Evolutionary conservation across 2,888 invertebrate genomes (phyloP).

Genomic region (Scaptomyza polygonia): DNA sequence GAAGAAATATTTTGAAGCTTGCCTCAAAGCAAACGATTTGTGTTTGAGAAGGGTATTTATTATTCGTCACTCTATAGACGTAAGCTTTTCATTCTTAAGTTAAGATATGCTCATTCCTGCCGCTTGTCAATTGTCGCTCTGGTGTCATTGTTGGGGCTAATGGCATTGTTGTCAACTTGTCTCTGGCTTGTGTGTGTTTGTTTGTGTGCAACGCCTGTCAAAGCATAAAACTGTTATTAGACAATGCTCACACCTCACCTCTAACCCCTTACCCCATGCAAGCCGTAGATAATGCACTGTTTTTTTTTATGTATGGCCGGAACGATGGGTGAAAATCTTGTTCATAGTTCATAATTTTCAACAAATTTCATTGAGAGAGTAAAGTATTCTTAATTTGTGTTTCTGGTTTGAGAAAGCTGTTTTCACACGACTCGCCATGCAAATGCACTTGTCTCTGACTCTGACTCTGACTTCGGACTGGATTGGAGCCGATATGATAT

Average conservation of each 20-base stretch:
- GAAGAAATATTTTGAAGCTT: no score
- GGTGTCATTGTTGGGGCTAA: slow-evolving; percentile 66
- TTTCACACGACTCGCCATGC: slow-evolving; percentile 70
- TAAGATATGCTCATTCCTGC: slow-evolving; percentile 15
- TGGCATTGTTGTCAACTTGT: slow-evolving; percentile 72
- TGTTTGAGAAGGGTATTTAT: slow-evolving; percentile 4
- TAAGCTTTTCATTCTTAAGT: neutral
- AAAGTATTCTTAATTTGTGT: slow-evolving; percentile 35
- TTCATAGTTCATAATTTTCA: slow-evolving; percentile 68
- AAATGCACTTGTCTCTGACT: slow-evolving; percentile 67
- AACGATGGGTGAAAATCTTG: slow-evolving; percentile 57
- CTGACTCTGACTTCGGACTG: slow-evolving; percentile 9
- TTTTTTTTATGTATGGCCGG: slow-evolving; percentile 58
- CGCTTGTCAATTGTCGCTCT: slow-evolving; percentile 65
- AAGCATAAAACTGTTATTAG: slow-evolving; percentile 62
- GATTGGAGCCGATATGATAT: slow-evolving; percentile 20
- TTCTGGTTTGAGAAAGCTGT: slow-evolving; percentile 53
- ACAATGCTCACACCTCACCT: slow-evolving; percentile 50
- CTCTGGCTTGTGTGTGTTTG: slow-evolving; percentile 49
- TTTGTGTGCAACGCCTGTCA: slow-evolving; percentile 65
- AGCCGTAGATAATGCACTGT: slow-evolving; percentile 55
- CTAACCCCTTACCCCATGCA: neutral
- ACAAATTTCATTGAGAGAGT: slow-evolving; percentile 67
- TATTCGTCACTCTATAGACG: neutral
- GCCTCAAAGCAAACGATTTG: no score